Evolutionary conservation across 2,888 invertebrate genomes (phyloP), one percentile per base, ranked within the genome.

Genomic region (Sinohyriopsis cumingii): DNA sequence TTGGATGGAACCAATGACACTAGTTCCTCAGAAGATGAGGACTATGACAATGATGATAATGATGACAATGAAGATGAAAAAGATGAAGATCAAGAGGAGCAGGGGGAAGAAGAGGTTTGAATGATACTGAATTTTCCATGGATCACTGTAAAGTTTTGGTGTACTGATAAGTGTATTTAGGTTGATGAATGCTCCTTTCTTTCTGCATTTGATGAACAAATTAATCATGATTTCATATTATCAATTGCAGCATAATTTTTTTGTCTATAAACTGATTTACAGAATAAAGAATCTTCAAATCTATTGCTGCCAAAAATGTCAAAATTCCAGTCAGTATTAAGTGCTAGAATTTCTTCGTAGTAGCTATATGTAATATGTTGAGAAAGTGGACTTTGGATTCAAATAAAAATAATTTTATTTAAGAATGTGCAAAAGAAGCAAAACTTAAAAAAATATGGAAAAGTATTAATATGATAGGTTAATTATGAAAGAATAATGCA

Each of bases 11-110:
- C 77, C 59, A 74, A 78, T 67, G 91, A 92, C 78, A 90, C 91
- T 15, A 92, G 92, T 72, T 92, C 92, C 67, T 92, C 92, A 28
- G 92, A 92, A 20, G 95, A 95, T 74, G 95, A 95, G 76, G 95
- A 95, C 69, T 95, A 94, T 80, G 95, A 95, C 76, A 93, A 93
- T 4, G 94, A 93, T 76, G 93, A 93, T 84, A 89, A 93, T 84
- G 89, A 93, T 6, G 91, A 87, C 63, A 85, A 93, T 66, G 93
- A 93, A 57, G 93, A 94, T 75, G 95, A 95, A 82, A 94, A 95
- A 33, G 94, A 95, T 73, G 95, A 95, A 80, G 95, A 93, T 68
- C 92, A 92, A 77, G 92, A 92, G 61, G 94, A 94, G 70, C 90
- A 91, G 55, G 88, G 84, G 60, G 87, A 86, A 75, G 88, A 88